Percentiles rank a stretch among this genome's conserved stretches.
phyloP scores from a whole-genome alignment of 1,140 invertebrate species.

The Tetramorium alpestre region DNA sequence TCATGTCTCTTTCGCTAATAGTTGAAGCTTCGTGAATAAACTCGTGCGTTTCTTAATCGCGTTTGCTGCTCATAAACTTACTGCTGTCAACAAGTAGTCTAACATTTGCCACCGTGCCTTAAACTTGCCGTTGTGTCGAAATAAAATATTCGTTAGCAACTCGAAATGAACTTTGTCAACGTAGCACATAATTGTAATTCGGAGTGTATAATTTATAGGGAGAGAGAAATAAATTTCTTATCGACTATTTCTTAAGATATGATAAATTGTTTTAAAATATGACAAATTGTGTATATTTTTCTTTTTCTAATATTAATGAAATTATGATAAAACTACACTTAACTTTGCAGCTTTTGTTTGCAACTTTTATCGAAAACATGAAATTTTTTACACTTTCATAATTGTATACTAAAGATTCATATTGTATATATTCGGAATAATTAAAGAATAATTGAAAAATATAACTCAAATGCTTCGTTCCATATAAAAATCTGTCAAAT shows the following conservation, averaged over 20 bases:
- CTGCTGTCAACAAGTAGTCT: constrained; percentile 18
- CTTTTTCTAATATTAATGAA: not conserved
- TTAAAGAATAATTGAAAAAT: not conserved
- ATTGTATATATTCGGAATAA: not conserved
- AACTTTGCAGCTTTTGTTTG: not conserved
- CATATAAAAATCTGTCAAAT: not conserved
- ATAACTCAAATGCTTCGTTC: not conserved
- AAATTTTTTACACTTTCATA: not conserved
- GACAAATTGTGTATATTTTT: not conserved
- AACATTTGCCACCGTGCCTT: not conserved
- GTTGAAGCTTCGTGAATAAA: constrained; percentile 18
- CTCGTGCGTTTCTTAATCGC: constrained; percentile 26
- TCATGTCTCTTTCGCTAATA: constrained; percentile 26
- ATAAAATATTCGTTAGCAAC: constrained; percentile 10
- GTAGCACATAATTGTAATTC: constrained; percentile 13
- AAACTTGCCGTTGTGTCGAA: constrained; percentile 1
- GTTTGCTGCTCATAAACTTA: constrained; percentile 29
- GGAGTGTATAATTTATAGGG: not conserved
- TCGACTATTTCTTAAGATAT: not conserved
- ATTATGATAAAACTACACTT: not conserved
- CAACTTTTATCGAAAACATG: not conserved
- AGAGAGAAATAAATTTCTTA: not conserved
- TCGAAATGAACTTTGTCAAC: constrained; percentile 1
- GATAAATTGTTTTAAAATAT: not conserved
- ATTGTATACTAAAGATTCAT: not conserved